Percentiles rank a stretch among this genome's conserved stretches.
These are phyloP conservation scores for Halcyon chelicuti DNA, from an alignment of 2,797 vertebrate species.

Conservation along the genomic window DNA sequence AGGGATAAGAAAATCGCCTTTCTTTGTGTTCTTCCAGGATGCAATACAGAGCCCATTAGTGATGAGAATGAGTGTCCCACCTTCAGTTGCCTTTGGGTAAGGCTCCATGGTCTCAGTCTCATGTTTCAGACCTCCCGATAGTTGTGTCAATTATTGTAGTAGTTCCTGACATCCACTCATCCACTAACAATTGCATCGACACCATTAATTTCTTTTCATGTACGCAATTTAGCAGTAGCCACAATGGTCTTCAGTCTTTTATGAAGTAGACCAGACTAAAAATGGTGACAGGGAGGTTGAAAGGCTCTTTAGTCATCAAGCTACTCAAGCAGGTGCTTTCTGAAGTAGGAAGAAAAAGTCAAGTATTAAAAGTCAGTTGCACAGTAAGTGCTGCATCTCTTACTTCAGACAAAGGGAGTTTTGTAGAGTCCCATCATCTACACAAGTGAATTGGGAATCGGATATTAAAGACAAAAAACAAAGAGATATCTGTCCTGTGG, in stretches of 20 bases:
- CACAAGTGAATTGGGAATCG: conserved; percentile 85
- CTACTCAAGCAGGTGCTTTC: conserved; percentile 69
- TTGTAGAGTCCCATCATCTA: conserved; percentile 88
- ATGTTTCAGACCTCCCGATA: neutral
- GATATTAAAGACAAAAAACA: conserved; percentile 88
- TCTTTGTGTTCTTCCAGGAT: neutral
- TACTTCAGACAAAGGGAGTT: conserved; percentile 87
- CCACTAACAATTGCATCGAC: neutral
- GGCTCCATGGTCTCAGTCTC: neutral
- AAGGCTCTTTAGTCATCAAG: conserved; percentile 43
- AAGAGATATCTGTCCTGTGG: conserved; percentile 86
- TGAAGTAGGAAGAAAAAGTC: conserved; percentile 78
- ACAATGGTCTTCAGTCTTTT: conserved; percentile 46
- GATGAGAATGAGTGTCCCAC: neutral
- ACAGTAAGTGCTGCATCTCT: conserved; percentile 64
- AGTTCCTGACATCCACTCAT: conserved; percentile 20
- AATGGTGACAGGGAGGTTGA: conserved; percentile 30
- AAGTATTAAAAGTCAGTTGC: conserved; percentile 77
- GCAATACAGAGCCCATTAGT: neutral
- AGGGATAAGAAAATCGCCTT: neutral
- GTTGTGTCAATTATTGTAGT: neutral
- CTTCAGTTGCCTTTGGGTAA: neutral
- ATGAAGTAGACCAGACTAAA: conserved; percentile 38
- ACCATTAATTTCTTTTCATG: neutral
- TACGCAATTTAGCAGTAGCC: neutral